Evolutionary conservation across 2,113 vertebrate genomes (phyloP).

Genomic region (Gila orcuttii): DNA sequence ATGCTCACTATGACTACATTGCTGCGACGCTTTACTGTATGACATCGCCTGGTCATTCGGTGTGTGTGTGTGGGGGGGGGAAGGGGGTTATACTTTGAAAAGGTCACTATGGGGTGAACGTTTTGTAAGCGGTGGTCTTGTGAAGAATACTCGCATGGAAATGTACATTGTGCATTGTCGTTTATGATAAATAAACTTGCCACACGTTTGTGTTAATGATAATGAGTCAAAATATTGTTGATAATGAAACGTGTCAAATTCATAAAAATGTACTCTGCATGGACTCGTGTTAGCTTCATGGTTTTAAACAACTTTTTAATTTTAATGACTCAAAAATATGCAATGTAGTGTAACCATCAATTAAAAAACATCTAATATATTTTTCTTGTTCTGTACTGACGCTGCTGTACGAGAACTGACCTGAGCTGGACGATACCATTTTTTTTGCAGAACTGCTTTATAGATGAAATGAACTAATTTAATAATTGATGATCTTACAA

Average conservation of each 20-base stretch:
- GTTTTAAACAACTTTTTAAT: no score
- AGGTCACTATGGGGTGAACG: neutral
- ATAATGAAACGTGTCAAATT: neutral
- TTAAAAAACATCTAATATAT: no score
- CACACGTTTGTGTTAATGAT: neutral
- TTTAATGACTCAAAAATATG: no score
- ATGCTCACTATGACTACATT: slow-evolving; percentile 36
- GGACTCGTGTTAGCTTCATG: no score
- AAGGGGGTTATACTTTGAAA: neutral
- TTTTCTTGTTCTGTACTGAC: no score
- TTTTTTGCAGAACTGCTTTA: no score
- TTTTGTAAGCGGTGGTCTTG: neutral
- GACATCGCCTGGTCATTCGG: neutral
- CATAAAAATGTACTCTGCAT: neutral
- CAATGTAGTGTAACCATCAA: no score
- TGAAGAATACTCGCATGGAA: neutral
- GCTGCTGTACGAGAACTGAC: no score
- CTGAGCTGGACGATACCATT: no score
- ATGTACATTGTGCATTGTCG: neutral
- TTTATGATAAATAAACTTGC: neutral
- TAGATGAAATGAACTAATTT: no score
- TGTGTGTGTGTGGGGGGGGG: neutral
- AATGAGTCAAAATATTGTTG: neutral
- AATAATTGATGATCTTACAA: no score
- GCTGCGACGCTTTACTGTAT: neutral